Conservation (phyloP, 1,140 invertebrate genomes). For the Tetragnatha versicolor region DNA sequence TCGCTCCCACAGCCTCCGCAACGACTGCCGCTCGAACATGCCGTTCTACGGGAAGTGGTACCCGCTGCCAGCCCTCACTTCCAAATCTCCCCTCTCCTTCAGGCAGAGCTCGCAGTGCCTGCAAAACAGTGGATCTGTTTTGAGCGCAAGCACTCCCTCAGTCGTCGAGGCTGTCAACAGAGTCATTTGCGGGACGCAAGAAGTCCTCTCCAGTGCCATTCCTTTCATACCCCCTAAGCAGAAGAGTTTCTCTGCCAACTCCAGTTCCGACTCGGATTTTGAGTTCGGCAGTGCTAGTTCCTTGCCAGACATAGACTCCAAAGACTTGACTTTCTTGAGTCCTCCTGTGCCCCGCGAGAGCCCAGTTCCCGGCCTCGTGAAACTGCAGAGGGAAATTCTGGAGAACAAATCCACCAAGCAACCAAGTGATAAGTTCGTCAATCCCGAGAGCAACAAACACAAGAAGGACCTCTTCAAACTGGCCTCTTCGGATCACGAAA, state of each 20-base stretch:
- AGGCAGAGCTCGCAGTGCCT: slow-evolving; percentile 26
- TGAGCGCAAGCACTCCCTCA: slow-evolving; percentile 56
- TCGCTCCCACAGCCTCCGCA: slow-evolving; percentile 58
- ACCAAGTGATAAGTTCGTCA: slow-evolving; percentile 35
- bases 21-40: slow-evolving; percentile 58
- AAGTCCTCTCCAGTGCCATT: slow-evolving; percentile 56
- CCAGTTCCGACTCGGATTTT: slow-evolving; percentile 56
- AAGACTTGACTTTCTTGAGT: slow-evolving; percentile 29
- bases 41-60: slow-evolving; percentile 32
- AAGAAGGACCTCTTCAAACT: slow-evolving; percentile 28
- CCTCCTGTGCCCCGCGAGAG: slow-evolving; percentile 39
- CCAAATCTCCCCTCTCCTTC: slow-evolving; percentile 34
- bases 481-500: slow-evolving; percentile 24
- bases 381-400: slow-evolving; percentile 70
- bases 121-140: slow-evolving; percentile 22
- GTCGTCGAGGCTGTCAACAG: slow-evolving; percentile 52
- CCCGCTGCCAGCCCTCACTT: slow-evolving; percentile 37
- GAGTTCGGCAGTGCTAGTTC: slow-evolving; percentile 45
- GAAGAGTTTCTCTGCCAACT: slow-evolving; percentile 41
- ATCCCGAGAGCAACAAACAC: slow-evolving; percentile 25
- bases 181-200: slow-evolving; percentile 54
- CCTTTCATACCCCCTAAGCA: slow-evolving; percentile 26
- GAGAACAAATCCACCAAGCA: slow-evolving; percentile 65
- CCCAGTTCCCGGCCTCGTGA: slow-evolving; percentile 66
- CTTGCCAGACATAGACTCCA: slow-evolving; percentile 25